A percentile compares a stretch with the other conserved stretches of the same genome.
These are phyloP conservation scores for Periphyllus acericola DNA, from an alignment of 2,888 invertebrate genomes.

Conservation along the genomic window DNA sequence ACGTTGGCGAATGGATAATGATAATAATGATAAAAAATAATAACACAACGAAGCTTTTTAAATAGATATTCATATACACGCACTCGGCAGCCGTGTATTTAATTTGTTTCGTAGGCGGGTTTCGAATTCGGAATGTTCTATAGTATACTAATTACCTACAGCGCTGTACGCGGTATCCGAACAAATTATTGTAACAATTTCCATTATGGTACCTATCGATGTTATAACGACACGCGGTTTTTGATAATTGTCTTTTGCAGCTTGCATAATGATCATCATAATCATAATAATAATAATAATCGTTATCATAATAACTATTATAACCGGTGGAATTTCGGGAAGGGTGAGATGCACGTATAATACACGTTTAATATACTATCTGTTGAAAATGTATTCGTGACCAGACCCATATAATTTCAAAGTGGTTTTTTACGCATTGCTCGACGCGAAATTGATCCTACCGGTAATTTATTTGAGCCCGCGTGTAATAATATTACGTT, in stretches of 20 bases:
- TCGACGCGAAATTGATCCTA: background rate
- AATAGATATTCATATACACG: background rate
- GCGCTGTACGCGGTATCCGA: background rate
- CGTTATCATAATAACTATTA: too few species aligned
- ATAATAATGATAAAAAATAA: background rate
- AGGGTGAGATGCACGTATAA: background rate
- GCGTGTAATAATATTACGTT: background rate
- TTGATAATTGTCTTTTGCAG: background rate
- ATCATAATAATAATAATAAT: background rate
- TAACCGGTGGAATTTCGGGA: background rate
- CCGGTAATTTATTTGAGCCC: slow-evolving; percentile 12
- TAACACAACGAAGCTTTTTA: background rate
- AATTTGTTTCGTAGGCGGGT: background rate
- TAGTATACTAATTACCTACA: background rate
- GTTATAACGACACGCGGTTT: background rate
- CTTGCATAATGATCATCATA: background rate
- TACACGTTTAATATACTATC: background rate
- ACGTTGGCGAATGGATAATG: background rate
- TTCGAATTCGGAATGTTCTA: background rate
- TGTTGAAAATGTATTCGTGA: background rate
- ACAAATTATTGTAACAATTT: background rate
- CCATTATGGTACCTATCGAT: background rate
- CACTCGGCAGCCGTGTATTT: background rate
- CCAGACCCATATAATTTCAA: background rate
- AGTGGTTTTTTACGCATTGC: background rate